Evolutionary conservation across 2,888 invertebrate species (phyloP).

Genomic region (Aporophyla nigra): DNA sequence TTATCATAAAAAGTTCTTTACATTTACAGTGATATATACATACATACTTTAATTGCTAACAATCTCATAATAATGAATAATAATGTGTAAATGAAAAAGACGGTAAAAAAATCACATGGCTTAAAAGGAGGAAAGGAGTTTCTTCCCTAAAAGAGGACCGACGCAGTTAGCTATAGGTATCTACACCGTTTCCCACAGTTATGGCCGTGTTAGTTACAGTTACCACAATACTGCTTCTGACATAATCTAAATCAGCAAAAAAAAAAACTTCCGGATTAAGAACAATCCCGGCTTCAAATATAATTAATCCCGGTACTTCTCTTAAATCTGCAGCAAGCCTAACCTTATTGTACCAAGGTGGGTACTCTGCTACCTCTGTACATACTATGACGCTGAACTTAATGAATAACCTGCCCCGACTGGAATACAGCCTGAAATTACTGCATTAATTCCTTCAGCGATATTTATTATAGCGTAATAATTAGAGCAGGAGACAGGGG

Average conservation of each 20-base stretch:
- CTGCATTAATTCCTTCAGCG: slow-evolving; percentile 76
- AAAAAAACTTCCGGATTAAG: neutral
- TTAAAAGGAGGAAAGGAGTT: neutral
- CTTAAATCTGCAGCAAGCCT: slow-evolving; percentile 45
- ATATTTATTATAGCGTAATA: slow-evolving; percentile 78
- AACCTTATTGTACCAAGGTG: slow-evolving; percentile 31
- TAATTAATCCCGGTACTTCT: neutral
- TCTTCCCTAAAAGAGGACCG: neutral
- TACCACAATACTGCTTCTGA: slow-evolving; percentile 18
- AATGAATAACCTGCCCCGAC: slow-evolving; percentile 72
- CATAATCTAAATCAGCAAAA: neutral
- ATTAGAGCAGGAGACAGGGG: slow-evolving; percentile 69
- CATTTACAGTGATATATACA: neutral
- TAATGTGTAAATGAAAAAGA: neutral
- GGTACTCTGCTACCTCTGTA: slow-evolving; percentile 59
- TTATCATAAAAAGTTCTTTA: neutral
- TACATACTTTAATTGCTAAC: neutral
- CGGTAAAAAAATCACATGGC: neutral
- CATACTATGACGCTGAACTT: slow-evolving; percentile 69
- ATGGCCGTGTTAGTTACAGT: slow-evolving; percentile 33
- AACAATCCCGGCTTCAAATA: neutral
- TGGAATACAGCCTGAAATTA: slow-evolving; percentile 74
- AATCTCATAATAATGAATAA: neutral
- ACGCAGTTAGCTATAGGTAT: neutral
- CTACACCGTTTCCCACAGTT: slow-evolving; percentile 24